phyloP scores from a whole-genome alignment of 2,113 vertebrate genomes.

The Grus americana region DNA sequence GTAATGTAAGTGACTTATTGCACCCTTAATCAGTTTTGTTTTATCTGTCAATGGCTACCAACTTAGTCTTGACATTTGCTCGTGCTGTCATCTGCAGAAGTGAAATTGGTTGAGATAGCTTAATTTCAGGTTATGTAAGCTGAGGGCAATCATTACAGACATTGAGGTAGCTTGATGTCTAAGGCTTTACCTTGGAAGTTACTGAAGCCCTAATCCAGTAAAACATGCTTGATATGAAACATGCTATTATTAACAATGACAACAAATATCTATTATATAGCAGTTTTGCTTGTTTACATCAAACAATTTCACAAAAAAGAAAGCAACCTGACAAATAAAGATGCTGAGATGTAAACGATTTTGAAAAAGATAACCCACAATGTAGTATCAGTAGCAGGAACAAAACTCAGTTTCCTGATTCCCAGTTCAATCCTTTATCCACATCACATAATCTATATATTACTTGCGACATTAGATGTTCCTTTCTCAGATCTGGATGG shows the following conservation, averaged over 20 bases:
- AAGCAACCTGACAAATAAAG: background rate
- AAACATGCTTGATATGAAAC: background rate
- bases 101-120: slow-evolving; percentile 21
- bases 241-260: background rate
- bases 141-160: background rate
- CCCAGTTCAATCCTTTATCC: background rate
- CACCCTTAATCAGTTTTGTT: slow-evolving; percentile 36
- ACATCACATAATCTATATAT: background rate
- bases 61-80: slow-evolving; percentile 5
- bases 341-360: background rate
- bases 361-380: background rate
- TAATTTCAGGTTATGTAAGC: background rate
- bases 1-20: slow-evolving; percentile 35
- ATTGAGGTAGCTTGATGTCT: background rate
- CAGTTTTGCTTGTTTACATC: background rate
- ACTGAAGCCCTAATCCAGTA: background rate
- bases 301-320: background rate
- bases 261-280: background rate
- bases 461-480: background rate
- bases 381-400: background rate
- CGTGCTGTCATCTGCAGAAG: background rate
- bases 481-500: background rate
- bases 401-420: background rate
- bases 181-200: background rate
- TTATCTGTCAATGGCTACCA: slow-evolving; percentile 6